Conservation (phyloP, 2,797 vertebrate genomes). For the Falco biarmicus region DNA sequence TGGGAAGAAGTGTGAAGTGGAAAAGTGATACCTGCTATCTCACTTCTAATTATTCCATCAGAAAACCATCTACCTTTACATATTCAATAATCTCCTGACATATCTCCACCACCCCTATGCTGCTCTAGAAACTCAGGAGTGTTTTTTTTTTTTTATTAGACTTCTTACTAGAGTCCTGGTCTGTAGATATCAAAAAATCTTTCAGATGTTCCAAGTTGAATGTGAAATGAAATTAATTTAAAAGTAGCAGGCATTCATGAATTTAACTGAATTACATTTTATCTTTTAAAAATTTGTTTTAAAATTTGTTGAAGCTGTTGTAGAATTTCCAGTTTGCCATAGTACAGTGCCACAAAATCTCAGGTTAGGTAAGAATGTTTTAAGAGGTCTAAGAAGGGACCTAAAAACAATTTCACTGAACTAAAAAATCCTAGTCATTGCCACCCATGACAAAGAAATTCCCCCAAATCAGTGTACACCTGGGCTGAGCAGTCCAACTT, state of each 20-base stretch:
- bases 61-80: background rate
- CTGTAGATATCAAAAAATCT: background rate
- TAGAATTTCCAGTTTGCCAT: background rate
- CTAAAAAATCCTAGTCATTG: background rate
- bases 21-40: background rate
- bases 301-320: background rate
- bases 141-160: background rate
- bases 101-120: background rate
- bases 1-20: background rate
- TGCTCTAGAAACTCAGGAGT: background rate
- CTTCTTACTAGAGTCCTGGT: background rate
- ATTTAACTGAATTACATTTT: background rate
- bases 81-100: background rate
- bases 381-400: background rate
- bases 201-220: background rate
- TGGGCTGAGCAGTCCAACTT: background rate
- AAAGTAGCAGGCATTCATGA: background rate
- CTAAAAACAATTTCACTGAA: background rate
- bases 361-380: background rate
- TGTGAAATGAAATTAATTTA: background rate
- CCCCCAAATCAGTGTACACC: background rate
- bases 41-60: background rate
- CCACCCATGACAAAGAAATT: background rate
- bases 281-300: background rate
- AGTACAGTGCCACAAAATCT: background rate